Conservation (phyloP, 2,797 vertebrate genomes). For the Pseudomugil tenellus region DNA sequence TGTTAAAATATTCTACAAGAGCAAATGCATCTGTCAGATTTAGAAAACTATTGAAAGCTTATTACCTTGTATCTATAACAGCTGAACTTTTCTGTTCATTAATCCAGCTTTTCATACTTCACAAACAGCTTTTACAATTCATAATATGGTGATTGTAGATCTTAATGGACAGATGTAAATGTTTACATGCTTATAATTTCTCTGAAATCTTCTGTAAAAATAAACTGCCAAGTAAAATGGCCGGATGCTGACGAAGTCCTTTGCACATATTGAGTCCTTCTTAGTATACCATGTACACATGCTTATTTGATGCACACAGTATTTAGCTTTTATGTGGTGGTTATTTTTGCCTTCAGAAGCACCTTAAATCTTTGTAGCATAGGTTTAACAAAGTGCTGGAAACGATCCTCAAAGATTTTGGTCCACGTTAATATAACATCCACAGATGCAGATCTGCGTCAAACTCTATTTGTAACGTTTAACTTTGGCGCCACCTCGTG, state of each 20-base stretch:
- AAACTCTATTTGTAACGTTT: too few species aligned
- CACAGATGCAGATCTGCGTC: too few species aligned
- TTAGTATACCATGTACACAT: neutral
- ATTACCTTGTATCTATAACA: neutral
- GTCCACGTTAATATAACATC: too few species aligned
- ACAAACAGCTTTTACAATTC: neutral
- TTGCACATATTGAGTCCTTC: neutral
- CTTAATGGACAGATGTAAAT: neutral
- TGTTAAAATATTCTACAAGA: neutral
- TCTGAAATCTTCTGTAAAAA: conserved; percentile 13
- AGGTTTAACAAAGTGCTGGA: too few species aligned
- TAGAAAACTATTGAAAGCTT: neutral
- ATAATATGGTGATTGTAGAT: neutral
- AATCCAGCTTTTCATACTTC: neutral
- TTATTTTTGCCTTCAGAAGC: too few species aligned
- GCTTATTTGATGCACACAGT: neutral
- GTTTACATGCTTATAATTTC: neutral
- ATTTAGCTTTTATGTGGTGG: neutral
- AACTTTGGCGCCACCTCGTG: too few species aligned
- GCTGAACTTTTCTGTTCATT: neutral
- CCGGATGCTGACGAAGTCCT: neutral
- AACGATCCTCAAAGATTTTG: too few species aligned
- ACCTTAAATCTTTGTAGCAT: too few species aligned
- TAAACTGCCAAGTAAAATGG: conserved; percentile 44
- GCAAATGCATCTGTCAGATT: neutral